Evolutionary conservation across 2,888 invertebrate genomes (phyloP).

Genomic region (Azorinus chamasolen): DNA sequence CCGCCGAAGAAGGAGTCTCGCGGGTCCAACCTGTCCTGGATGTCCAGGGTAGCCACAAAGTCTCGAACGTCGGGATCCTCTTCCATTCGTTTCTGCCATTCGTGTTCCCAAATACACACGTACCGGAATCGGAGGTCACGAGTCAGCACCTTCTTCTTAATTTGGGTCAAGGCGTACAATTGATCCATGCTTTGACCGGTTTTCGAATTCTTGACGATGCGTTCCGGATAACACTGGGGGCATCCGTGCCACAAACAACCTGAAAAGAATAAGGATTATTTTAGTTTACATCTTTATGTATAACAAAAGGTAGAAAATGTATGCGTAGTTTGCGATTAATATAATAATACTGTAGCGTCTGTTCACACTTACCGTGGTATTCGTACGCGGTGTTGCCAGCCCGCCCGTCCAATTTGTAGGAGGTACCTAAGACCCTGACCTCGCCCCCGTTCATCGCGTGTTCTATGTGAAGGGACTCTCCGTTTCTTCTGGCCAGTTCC

Average conservation of each 20-base stretch:
- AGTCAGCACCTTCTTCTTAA: constrained; percentile 24
- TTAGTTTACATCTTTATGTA: not conserved
- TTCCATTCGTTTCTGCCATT: constrained; percentile 17
- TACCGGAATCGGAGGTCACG: too few species aligned
- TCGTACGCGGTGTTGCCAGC: constrained; percentile 6
- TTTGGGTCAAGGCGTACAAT: constrained; percentile 6
- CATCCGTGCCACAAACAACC: constrained; percentile 46
- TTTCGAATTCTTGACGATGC: not conserved
- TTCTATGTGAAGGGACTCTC: constrained; percentile 1
- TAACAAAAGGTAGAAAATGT: not conserved
- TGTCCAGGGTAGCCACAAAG: constrained; percentile 11
- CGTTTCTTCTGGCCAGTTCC: not conserved
- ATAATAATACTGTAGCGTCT: not conserved
- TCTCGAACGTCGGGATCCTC: constrained; percentile 1
- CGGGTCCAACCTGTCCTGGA: constrained; percentile 59
- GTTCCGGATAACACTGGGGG: constrained; percentile 14
- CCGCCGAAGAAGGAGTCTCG: constrained; percentile 77
- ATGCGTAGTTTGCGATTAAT: too few species aligned
- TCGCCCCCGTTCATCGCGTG: constrained; percentile 40
- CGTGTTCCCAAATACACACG: constrained; percentile 29
- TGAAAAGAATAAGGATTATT: not conserved
- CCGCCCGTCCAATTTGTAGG: constrained; percentile 31
- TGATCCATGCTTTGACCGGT: constrained; percentile 14
- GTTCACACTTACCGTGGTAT: not conserved
- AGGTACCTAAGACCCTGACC: constrained; percentile 2